phyloP scores from a whole-genome alignment of 2,113 vertebrate genomes.

The Gracilinanus agilis region DNA sequence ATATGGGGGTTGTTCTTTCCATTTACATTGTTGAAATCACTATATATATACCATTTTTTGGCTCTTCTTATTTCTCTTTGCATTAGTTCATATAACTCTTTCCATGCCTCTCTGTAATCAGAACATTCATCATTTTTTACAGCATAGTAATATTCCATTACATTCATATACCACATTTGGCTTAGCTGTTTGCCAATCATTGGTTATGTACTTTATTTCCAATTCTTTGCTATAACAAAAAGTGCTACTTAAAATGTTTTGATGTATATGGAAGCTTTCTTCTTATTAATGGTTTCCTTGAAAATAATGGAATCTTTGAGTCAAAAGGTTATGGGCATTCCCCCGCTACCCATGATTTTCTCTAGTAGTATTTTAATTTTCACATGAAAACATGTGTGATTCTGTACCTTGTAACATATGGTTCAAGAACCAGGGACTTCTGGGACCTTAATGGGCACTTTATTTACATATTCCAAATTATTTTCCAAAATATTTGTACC shows the following conservation, averaged over 20 bases:
- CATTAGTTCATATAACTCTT: not conserved
- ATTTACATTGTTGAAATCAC: not conserved
- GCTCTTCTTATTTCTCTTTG: not conserved
- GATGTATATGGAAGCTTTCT: not conserved
- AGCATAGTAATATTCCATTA: not conserved
- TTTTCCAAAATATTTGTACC: not conserved
- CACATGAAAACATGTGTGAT: too few relatives aligned
- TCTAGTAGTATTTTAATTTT: too few relatives aligned
- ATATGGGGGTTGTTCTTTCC: not conserved
- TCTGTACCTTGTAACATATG: too few relatives aligned
- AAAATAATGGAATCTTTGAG: not conserved
- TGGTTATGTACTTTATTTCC: not conserved
- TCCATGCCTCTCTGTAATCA: not conserved
- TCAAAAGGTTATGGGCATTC: not conserved
- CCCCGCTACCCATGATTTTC: too few relatives aligned
- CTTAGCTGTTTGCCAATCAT: not conserved
- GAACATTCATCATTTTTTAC: not conserved
- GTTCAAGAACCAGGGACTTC: too few relatives aligned
- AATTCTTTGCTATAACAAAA: not conserved
- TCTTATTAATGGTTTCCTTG: not conserved
- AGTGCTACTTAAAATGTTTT: not conserved
- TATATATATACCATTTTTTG: not conserved
- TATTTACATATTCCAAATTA: not conserved
- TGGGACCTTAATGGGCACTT: not conserved
- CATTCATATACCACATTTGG: not conserved